Evolutionary conservation across 2,113 vertebrate species (phyloP).

Genomic region (Neogobius melanostomus): DNA sequence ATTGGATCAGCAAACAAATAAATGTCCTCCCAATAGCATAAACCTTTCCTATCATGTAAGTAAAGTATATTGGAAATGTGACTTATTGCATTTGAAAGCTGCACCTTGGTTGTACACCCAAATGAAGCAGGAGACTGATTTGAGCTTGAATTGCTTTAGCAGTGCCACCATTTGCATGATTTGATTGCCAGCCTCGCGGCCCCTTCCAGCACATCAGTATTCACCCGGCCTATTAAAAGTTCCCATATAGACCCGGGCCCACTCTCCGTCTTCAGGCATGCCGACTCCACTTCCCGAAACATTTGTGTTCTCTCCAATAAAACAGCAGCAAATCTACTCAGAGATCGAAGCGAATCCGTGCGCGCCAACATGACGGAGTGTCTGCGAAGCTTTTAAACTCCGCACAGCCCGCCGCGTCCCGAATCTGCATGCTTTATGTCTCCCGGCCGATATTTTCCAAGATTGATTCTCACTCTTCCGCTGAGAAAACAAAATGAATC

Average conservation of each 20-base stretch:
- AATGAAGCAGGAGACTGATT: conserved; percentile 1
- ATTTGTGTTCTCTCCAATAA: conserved; percentile 14
- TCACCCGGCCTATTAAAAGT: conserved; percentile 12
- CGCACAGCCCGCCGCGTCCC: conserved; percentile 42
- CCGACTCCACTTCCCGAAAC: conserved; percentile 30
- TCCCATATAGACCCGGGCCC: background rate
- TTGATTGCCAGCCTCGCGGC: conserved; percentile 8
- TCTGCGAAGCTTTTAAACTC: conserved; percentile 44
- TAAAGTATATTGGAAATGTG: background rate
- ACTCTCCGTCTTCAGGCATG: conserved; percentile 3
- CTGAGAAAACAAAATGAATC: conserved; percentile 77
- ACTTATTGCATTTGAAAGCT: conserved; percentile 7
- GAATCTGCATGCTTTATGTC: conserved; percentile 66
- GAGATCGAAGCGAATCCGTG: conserved; percentile 45
- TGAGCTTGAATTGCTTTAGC: conserved; percentile 5
- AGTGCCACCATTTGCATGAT: conserved; percentile 7
- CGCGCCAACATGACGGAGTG: conserved; percentile 39
- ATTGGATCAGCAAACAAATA: background rate
- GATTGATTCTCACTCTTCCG: conserved; percentile 75
- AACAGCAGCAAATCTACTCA: conserved; percentile 33
- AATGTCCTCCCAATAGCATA: background rate
- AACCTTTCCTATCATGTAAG: background rate
- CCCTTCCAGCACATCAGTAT: conserved; percentile 8
- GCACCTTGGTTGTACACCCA: background rate
- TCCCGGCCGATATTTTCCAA: conserved; percentile 61